Evolutionary conservation across 2,888 invertebrate species (phyloP).

Genomic region (Drosophila diplacantha): DNA sequence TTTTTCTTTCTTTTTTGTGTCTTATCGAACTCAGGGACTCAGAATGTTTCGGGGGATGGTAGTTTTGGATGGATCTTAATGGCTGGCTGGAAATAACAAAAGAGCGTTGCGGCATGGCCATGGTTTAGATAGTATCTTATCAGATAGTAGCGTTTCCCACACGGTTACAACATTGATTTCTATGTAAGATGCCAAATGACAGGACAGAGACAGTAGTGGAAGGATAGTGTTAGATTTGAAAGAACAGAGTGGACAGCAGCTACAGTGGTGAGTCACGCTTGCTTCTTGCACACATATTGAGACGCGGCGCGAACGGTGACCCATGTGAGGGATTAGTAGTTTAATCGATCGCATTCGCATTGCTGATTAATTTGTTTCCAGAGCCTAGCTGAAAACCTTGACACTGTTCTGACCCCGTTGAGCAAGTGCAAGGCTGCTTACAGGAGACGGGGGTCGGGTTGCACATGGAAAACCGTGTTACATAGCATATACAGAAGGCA

Average conservation of each 20-base stretch:
- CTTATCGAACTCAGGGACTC: constrained; percentile 20
- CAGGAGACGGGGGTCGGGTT: neutral
- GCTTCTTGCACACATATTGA: constrained; percentile 13
- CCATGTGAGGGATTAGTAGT: constrained; percentile 13
- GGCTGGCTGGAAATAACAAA: constrained; percentile 49
- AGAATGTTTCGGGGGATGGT: constrained; percentile 28
- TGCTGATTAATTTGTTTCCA: constrained; percentile 44
- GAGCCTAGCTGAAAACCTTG: constrained; percentile 36
- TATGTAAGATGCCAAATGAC: constrained; percentile 13
- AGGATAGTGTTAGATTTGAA: constrained; percentile 6
- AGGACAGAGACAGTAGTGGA: constrained; percentile 30
- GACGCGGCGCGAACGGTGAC: constrained; percentile 1
- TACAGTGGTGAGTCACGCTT: constrained; percentile 26
- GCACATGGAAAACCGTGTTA: constrained; percentile 3
- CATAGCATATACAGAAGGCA: constrained; percentile 10
- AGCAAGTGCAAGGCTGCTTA: constrained; percentile 26
- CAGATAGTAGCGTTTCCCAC: constrained; percentile 21
- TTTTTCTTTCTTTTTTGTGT: constrained; percentile 1
- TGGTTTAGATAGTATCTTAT: constrained; percentile 36
- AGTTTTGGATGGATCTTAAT: constrained; percentile 37
- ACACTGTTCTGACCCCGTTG: constrained; percentile 20
- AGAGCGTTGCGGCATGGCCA: constrained; percentile 42
- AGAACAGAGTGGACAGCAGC: constrained; percentile 12
- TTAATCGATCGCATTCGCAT: constrained; percentile 48
- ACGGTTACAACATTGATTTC: constrained; percentile 35